These are phyloP conservation scores for Lithodes maja DNA, from an alignment of 2,888 invertebrate species.

Conservation along the genomic window DNA sequence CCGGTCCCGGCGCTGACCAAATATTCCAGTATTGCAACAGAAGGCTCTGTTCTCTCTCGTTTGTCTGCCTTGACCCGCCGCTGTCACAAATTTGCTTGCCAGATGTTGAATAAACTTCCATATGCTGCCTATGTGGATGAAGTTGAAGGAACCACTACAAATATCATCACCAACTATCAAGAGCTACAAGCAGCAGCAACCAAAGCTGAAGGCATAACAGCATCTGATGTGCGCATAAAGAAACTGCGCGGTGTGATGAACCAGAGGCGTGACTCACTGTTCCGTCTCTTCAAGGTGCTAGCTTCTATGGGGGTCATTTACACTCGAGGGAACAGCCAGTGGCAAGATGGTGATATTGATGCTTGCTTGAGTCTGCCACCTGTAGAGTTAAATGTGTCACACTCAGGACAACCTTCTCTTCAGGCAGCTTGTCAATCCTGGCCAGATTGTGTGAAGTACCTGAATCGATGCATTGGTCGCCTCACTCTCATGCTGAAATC, in stretches of 20 bases:
- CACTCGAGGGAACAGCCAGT: conserved; percentile 81
- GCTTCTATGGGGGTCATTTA: conserved; percentile 86
- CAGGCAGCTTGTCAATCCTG: conserved; percentile 79
- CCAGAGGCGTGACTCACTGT: conserved; percentile 88
- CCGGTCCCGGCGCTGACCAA: conserved; percentile 2
- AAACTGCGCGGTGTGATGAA: conserved; percentile 82
- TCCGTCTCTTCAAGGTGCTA: conserved; percentile 89
- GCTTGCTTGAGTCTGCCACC: conserved; percentile 78
- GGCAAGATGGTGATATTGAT: conserved; percentile 71
- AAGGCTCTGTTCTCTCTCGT: conserved; percentile 25
- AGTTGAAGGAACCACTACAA: conserved; percentile 81
- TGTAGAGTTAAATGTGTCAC: conserved; percentile 77
- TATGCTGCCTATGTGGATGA: conserved; percentile 56
- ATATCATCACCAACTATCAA: conserved; percentile 82
- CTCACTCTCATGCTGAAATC: conserved; percentile 80
- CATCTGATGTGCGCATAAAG: conserved; percentile 79
- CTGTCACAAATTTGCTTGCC: conserved; percentile 40
- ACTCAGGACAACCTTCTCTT: conserved; percentile 57
- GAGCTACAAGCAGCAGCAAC: conserved; percentile 76
- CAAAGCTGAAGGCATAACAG: conserved; percentile 41
- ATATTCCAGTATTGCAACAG: conserved; percentile 4
- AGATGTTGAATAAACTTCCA: conserved; percentile 34
- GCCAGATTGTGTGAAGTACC: conserved; percentile 85
- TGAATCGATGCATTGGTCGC: conserved; percentile 83
- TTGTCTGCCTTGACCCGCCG: conserved; percentile 27